Conservation (phyloP, 2,888 invertebrate genomes). For the Platycnemis pennipes region DNA sequence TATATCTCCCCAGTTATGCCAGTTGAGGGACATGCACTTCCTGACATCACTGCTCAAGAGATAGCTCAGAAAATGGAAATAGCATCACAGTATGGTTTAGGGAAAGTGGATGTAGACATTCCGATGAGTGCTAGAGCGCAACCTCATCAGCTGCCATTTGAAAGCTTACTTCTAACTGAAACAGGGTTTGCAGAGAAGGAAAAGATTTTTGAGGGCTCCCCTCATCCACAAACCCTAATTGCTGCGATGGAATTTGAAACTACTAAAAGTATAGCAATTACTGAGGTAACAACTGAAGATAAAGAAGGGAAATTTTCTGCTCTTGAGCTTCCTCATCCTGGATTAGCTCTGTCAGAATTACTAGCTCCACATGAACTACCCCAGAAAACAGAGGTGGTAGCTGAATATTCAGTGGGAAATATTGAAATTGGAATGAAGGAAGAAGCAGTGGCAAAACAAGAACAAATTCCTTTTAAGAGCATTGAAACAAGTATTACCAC, state of each 20-base stretch:
- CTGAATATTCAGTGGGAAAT: slow-evolving; percentile 73
- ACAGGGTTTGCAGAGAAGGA: slow-evolving; percentile 80
- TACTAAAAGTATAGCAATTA: slow-evolving; percentile 74
- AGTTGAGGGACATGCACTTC: slow-evolving; percentile 78
- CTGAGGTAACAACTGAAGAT: slow-evolving; percentile 76
- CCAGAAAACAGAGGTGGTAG: slow-evolving; percentile 45
- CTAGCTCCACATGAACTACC: slow-evolving; percentile 70
- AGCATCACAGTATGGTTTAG: slow-evolving; percentile 44
- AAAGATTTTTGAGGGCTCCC: slow-evolving; percentile 77
- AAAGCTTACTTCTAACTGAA: slow-evolving; percentile 24
- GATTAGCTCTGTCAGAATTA: slow-evolving; percentile 76
- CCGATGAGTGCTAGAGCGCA: slow-evolving; percentile 41
- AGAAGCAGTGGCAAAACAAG: slow-evolving; percentile 70
- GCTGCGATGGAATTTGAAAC: slow-evolving; percentile 74
- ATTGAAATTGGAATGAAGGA: slow-evolving; percentile 78
- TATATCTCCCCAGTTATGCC: slow-evolving; percentile 78
- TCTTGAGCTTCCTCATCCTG: slow-evolving; percentile 73
- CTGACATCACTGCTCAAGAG: slow-evolving; percentile 80
- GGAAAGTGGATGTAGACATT: neutral
- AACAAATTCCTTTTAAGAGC: slow-evolving; percentile 72
- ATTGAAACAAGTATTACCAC: slow-evolving; percentile 72
- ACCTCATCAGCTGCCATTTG: slow-evolving; percentile 28
- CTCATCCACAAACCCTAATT: slow-evolving; percentile 73
- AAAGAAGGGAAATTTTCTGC: slow-evolving; percentile 73
- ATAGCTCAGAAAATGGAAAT: slow-evolving; percentile 82